Evolutionary conservation across 2,888 invertebrate genomes (phyloP), one percentile per base, ranked within the genome.

Genomic region (Gastracanthus pulcherrimus): DNA sequence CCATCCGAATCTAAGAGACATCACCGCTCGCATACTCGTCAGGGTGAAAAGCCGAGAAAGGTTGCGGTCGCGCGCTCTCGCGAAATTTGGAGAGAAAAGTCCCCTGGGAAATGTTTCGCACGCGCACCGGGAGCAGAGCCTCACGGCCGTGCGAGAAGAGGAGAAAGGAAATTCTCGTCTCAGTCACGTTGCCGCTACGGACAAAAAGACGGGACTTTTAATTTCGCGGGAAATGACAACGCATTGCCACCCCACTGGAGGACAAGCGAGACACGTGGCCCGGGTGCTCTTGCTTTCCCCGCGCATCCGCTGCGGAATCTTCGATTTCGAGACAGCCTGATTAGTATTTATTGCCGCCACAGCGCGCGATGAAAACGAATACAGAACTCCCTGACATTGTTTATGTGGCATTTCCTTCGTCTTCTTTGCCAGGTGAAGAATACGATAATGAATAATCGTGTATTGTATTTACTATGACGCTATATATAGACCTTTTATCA

Each of bases 121-220:
- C 36, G 16, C 19, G 38, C 23, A 38, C 16, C 38, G 9, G 11
- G 36, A 9, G 1, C 19, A 34, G 38, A 23, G n/a, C 64, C 13
- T 11, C 7, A 7, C 19, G 9, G 60, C 34, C 13, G 81, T 80
- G 85, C 85, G 87, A 87, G 86, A 51, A 58, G 64, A 64, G 0
- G 19, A 36, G 23, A 11, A 64, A n/a, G 36, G 51, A 51, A 19
- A 51, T 19, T n/a, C 51, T 51, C 23, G 23, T 51, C 51, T 51
- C 51, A 51, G 23, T 51, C 51, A 6, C 51, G 51, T 9, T 2
- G 19, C 4, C 51, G 51, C 23, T 4, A 51, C 4, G 81, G 81
- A 85, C 85, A 88, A 87, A 86, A 55, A 60, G 64, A 45, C 36
- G 41, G 62, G 31, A 66, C 70, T 87, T 87, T 87, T 87, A 87